A percentile compares a stretch with the other conserved stretches of the same genome.
Conservation (phyloP, 2,888 invertebrate species). For the Arrhopalites spinosus region DNA sequence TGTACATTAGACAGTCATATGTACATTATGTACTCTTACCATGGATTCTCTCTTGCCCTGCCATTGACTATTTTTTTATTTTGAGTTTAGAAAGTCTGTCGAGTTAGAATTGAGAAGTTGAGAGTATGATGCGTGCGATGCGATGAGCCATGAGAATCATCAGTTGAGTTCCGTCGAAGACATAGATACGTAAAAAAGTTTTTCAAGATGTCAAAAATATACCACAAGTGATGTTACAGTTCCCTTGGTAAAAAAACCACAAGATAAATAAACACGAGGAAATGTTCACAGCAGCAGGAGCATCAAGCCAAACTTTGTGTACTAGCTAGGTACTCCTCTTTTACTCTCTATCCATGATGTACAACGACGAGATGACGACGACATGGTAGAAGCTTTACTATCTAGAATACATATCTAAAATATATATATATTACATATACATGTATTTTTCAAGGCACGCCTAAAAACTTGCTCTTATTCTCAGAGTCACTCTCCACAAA, state of each 20-base stretch:
- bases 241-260: constrained; percentile 47
- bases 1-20: no score
- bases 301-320: constrained; percentile 2
- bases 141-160: constrained; percentile 29
- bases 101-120: constrained; percentile 12
- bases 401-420: not conserved
- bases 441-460: not conserved
- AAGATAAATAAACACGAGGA: constrained; percentile 49
- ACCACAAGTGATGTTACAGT: constrained; percentile 38
- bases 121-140: constrained; percentile 23
- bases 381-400: not conserved
- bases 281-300: constrained; percentile 26
- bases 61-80: no score
- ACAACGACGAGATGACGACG: not conserved
- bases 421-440: not conserved
- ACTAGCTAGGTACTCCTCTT: no score
- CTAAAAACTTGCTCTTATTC: not conserved
- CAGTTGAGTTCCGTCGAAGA: constrained; percentile 13
- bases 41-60: not conserved
- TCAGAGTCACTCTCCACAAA: not conserved
- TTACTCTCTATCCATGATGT: not conserved
- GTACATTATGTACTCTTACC: not conserved
- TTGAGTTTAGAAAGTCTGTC: constrained; percentile 2
- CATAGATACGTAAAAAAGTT: constrained; percentile 28
- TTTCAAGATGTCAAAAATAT: constrained; percentile 37